These are phyloP conservation scores for Champsocephalus esox DNA, from an alignment of 2,797 vertebrate genomes.

Conservation along the genomic window DNA sequence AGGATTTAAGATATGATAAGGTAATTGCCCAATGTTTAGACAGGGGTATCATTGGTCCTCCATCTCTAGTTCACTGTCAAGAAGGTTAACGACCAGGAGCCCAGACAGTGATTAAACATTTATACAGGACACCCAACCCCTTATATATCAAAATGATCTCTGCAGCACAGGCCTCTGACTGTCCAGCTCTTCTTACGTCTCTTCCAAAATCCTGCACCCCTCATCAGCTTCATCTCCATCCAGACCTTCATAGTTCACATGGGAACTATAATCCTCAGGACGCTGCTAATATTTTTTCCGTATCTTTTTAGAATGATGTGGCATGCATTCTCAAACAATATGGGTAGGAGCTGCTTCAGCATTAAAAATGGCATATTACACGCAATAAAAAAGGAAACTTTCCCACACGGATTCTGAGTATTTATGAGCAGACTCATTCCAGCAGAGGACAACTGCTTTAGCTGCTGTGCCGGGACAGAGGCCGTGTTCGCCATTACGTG, in stretches of 20 bases:
- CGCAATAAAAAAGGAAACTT: slow-evolving; percentile 52
- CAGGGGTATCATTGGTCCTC: slow-evolving; percentile 59
- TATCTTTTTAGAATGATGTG: slow-evolving; percentile 49
- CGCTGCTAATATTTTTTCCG: slow-evolving; percentile 25
- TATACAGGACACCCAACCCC: slow-evolving; percentile 74
- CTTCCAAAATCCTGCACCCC: slow-evolving; percentile 62
- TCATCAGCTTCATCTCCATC: slow-evolving; percentile 61
- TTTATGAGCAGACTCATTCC: slow-evolving; percentile 65
- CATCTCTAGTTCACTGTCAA: slow-evolving; percentile 59
- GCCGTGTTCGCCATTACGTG: slow-evolving; percentile 62
- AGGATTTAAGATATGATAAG: slow-evolving; percentile 75
- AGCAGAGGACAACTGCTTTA: slow-evolving; percentile 68
- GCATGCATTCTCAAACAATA: slow-evolving; percentile 46
- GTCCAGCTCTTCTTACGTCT: slow-evolving; percentile 60
- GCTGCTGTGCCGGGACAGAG: slow-evolving; percentile 47
- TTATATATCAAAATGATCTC: slow-evolving; percentile 75
- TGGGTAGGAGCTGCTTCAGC: slow-evolving; percentile 16
- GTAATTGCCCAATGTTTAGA: slow-evolving; percentile 76
- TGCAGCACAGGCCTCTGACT: slow-evolving; percentile 50
- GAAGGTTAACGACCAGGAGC: slow-evolving; percentile 76
- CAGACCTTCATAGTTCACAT: slow-evolving; percentile 67
- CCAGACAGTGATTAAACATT: slow-evolving; percentile 83
- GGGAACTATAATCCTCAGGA: slow-evolving; percentile 67
- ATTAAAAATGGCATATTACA: slow-evolving; percentile 57
- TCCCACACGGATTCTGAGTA: slow-evolving; percentile 38